phyloP scores from a whole-genome alignment of 1,140 invertebrate genomes.

The Acromyrmex charruanus region DNA sequence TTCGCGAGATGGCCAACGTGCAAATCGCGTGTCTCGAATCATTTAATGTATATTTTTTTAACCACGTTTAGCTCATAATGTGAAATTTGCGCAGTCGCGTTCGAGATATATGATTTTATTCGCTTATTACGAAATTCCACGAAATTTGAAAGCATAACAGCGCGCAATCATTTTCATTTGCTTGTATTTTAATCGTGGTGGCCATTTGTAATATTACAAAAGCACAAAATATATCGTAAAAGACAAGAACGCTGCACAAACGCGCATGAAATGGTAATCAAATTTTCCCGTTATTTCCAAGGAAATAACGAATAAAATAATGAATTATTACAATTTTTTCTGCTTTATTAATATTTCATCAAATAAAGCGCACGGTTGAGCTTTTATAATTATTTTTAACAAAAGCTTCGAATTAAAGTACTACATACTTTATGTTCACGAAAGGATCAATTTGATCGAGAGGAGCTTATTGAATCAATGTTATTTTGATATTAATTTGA shows the following conservation, averaged over 20 bases:
- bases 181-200: too few species aligned
- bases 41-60: constrained; percentile 26
- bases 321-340: neutral
- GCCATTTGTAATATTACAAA: neutral
- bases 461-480: neutral
- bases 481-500: constrained; percentile 21
- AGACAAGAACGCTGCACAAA: neutral
- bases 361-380: neutral
- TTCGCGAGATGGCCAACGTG: constrained; percentile 17
- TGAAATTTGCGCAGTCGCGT: neutral
- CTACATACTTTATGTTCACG: too few species aligned
- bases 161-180: neutral
- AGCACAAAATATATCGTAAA: neutral
- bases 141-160: neutral
- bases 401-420: too few species aligned
- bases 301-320: neutral
- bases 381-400: constrained; percentile 6
- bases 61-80: neutral
- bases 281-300: neutral
- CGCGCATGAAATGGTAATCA: neutral
- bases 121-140: neutral
- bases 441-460: neutral
- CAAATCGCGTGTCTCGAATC: constrained; percentile 47
- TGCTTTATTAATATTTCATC: neutral
- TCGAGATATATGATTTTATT: neutral